These are phyloP conservation scores for Arctocebus calabarensis DNA, from an alignment of 2,797 vertebrate species.

Conservation along the genomic window DNA sequence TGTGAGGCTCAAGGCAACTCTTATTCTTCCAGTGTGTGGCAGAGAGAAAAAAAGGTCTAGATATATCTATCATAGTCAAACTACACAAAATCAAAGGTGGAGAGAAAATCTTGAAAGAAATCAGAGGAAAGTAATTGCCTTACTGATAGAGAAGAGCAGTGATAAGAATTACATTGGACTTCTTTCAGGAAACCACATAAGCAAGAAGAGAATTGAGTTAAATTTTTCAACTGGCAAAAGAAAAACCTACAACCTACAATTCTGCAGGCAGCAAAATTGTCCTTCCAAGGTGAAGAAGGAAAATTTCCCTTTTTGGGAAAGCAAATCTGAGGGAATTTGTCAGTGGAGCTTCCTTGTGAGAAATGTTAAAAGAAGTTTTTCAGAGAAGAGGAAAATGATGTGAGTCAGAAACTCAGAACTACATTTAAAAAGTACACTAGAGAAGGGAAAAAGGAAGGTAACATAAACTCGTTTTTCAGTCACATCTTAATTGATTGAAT, in stretches of 20 bases:
- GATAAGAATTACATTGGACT: not conserved
- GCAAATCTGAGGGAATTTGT: not conserved
- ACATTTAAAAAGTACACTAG: not conserved
- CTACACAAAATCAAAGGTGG: not conserved
- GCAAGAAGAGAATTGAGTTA: not conserved
- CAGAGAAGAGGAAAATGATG: not conserved
- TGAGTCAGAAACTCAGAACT: not conserved
- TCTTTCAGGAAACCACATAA: not conserved
- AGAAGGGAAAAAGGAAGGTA: not conserved
- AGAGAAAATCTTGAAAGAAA: not conserved
- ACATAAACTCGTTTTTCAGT: not conserved
- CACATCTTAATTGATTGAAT: not conserved
- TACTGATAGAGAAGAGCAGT: not conserved
- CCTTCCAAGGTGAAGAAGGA: not conserved
- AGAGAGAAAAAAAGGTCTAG: no score
- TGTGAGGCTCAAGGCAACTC: no score
- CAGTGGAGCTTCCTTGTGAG: not conserved
- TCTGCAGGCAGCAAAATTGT: not conserved
- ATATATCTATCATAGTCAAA: not conserved
- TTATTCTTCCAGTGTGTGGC: no score
- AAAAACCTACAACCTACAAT: not conserved
- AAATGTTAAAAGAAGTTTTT: not conserved
- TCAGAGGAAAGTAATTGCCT: not conserved
- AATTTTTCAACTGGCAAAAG: not conserved
- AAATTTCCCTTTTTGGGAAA: not conserved